Evolutionary conservation across 2,888 invertebrate species (phyloP).

Genomic region (Hemithea aestivaria): DNA sequence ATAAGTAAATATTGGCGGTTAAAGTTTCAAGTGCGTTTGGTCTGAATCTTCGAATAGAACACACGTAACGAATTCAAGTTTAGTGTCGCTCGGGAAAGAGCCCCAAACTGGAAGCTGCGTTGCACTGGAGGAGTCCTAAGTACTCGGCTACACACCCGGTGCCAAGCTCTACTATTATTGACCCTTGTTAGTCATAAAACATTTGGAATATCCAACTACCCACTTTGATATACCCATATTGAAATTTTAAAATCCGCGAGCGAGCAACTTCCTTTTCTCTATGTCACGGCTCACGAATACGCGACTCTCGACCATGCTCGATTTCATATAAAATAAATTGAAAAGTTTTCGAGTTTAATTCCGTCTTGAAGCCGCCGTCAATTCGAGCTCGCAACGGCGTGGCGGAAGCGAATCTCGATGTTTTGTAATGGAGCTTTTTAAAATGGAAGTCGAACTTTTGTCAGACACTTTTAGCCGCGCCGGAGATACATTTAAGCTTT

Average conservation of each 20-base stretch:
- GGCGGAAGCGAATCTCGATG: constrained; percentile 78
- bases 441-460: constrained; percentile 79
- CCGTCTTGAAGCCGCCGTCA: constrained; percentile 61
- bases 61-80: constrained; percentile 72
- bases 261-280: constrained; percentile 38
- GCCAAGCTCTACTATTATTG: constrained; percentile 21
- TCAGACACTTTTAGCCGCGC: constrained; percentile 79
- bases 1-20: not conserved
- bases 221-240: constrained; percentile 5
- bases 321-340: constrained; percentile 71
- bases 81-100: constrained; percentile 52
- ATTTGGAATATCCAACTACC: constrained; percentile 6
- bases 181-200: constrained; percentile 20
- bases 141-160: constrained; percentile 31
- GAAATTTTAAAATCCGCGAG: constrained; percentile 24
- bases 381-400: constrained; percentile 62
- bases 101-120: constrained; percentile 39
- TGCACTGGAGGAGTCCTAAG: constrained; percentile 27
- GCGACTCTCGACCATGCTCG: constrained; percentile 51
- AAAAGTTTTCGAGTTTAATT: constrained; percentile 73
- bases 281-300: constrained; percentile 40
- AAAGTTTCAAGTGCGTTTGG: constrained; percentile 34
- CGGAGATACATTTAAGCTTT: constrained; percentile 79
- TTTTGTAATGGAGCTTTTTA: constrained; percentile 80
- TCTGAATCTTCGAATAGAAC: constrained; percentile 44